Evolutionary conservation across 2,113 vertebrate species (phyloP), one percentile per base, ranked within the genome.

Genomic region (Fulmarus glacialis): DNA sequence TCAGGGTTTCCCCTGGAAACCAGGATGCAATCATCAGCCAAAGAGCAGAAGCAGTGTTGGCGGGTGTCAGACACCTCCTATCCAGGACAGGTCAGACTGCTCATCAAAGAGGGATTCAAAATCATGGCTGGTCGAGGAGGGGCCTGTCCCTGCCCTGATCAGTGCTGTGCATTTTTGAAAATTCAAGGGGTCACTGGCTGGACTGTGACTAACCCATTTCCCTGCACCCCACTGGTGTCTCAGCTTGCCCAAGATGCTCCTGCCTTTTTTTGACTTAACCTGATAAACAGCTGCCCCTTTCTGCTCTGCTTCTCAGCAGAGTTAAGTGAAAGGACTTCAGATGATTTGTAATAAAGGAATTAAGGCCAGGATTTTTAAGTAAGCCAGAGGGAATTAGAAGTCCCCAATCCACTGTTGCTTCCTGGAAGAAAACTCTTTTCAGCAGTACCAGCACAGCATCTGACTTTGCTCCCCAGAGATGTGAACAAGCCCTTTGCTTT

Each of bases 41-140:
- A 27, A 63, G 50, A 38, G 32, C 48, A 90, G 86, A 5, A 50
- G 26, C 30, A 62, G 77, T 36, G 20, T 23, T 60, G 59, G 43
- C 64, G 56, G 30, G 40, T 60, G 47, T 45, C 78, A 53, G 64
- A 53, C 52, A 70, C 15, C 15, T 73, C 74, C 38, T 38, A 48
- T 2, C 38, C 53, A 82, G 74, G 34, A 22, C 73, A 71, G 34
- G 29, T 50, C 70, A 88, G 47, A 13, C 20, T 32, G 14, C 48
- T 17, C 4, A 3, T 21, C 71, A 10, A 47, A 70, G 50, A 82
- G 47, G 34, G 47, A 20, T 22, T 48, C 59, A 36, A 22, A 79
- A 26, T 2, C 0, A 32, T 12, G 4, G 11, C 38, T n/a, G 20
- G 15, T 11, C 2, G 5, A 67, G 47, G 53, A 63, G 34, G 19